Base-by-base conservation (phyloP, 2,888 invertebrate genomes). In the Strigamia maritima region DNA sequence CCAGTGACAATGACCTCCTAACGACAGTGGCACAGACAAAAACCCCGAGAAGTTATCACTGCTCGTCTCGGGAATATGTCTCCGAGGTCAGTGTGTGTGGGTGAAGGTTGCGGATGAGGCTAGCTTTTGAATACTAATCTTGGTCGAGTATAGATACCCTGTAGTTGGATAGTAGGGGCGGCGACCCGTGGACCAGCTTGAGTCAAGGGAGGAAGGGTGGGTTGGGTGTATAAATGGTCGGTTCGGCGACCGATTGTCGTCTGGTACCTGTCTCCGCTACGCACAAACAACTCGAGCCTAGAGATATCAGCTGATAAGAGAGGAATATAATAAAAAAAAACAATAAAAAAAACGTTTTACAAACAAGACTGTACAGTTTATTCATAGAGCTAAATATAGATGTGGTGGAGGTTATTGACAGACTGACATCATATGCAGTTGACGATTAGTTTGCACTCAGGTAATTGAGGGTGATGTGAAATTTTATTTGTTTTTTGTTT, bases 1-100 rank as follows among this genome's bases (percentile, higher is more conserved):
- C 70, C 70, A 70, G 70, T 70, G 70, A 70, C 70, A 70, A 70
- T 70, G 70, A 70, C 70, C 70, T 70, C 70, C 70, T 70, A 26
- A 70, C 54, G 70, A 70, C 26, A 70, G 28, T 28, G 26, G 26
- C 28, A 28, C 70, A 70, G 70, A 70, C 70, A 28, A 28, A 70
- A 28, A 70, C 54, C 54, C 54, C 54, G n/a, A 16, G 26, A 28
- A 70, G 70, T 70, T 70, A 70, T 70, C 70, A 28, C 12, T 28
- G 70, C 28, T 28, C 19, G 70, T 28, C 28, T 28, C 26, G 26
- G 14, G 28, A 7, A 70, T 28, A 28, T 26, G 54, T 54, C 70
- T 70, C 26, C 16, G 28, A 70, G 70, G 70, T 70, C 70, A 70
- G 70, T 12, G 70, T 70, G 70, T 70, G 70, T 70, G 70, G 70